A percentile compares a stretch with the other conserved stretches of the same genome.
Conservation (phyloP, 1,140 invertebrate genomes). For the Druon quercuslanigerum region DNA sequence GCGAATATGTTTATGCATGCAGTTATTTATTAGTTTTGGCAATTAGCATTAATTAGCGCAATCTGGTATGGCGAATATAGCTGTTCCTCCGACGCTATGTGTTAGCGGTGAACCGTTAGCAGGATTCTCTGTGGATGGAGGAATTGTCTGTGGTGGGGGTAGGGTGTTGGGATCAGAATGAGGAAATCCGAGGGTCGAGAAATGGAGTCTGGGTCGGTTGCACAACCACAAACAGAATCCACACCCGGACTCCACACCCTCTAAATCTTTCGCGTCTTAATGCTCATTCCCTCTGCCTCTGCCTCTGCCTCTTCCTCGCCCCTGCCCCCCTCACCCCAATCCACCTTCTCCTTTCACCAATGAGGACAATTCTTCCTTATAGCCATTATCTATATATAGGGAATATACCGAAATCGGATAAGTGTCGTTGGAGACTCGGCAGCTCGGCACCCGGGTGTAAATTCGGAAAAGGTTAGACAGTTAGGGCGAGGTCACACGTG, state of each 20-base stretch:
- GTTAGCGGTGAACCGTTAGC: slow-evolving; percentile 49
- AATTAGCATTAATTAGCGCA: slow-evolving; percentile 73
- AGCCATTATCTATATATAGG: background rate
- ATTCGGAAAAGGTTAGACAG: background rate
- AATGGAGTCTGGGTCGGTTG: slow-evolving; percentile 15
- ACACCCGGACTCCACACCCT: slow-evolving; percentile 29
- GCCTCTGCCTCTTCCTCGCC: slow-evolving; percentile 11
- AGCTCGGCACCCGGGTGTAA: background rate
- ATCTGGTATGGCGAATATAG: slow-evolving; percentile 52
- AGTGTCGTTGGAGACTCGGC: background rate
- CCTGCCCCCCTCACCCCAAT: slow-evolving; percentile 33
- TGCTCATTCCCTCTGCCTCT: slow-evolving; percentile 37
- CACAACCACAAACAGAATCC: slow-evolving; percentile 25
- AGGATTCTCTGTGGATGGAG: background rate
- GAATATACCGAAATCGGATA: slow-evolving; percentile 12
- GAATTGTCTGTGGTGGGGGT: background rate
- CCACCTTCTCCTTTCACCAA: slow-evolving; percentile 23
- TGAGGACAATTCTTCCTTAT: slow-evolving; percentile 11
- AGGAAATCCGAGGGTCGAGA: slow-evolving; percentile 24
- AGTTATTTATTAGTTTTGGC: slow-evolving; percentile 69
- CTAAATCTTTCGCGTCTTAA: slow-evolving; percentile 31
- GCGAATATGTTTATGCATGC: slow-evolving; percentile 66
- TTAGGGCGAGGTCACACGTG: background rate
- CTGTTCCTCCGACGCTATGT: slow-evolving; percentile 38
- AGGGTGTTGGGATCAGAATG: background rate